A percentile compares a stretch with the other conserved stretches of the same genome.
Conservation (phyloP, 2,113 vertebrate species). For the Microtus montanus region DNA sequence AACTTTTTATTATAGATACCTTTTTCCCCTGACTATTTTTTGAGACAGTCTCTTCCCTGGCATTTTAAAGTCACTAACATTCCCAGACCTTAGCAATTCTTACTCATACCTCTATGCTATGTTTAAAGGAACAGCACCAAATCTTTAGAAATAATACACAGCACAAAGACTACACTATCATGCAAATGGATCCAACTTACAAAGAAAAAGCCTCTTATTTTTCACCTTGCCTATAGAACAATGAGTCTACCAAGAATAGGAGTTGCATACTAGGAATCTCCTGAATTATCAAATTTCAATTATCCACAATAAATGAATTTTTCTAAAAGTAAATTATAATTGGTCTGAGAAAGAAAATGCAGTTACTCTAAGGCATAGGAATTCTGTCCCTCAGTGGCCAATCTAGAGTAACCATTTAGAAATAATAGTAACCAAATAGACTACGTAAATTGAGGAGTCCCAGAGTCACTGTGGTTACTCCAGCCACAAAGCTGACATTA, state of each 20-base stretch:
- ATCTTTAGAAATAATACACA: conserved; percentile 57
- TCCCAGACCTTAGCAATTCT: conserved; percentile 7
- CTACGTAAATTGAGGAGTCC: conserved; percentile 37
- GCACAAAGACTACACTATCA: conserved; percentile 15
- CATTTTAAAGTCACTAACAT: conserved; percentile 60
- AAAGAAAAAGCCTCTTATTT: conserved; percentile 56
- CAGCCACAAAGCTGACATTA: conserved; percentile 52
- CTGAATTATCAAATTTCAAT: conserved; percentile 65
- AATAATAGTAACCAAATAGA: not conserved
- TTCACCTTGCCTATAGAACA: conserved; percentile 60
- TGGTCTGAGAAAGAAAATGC: conserved; percentile 52
- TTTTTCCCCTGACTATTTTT: not conserved
- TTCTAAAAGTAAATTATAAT: conserved; percentile 44
- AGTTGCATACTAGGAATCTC: conserved; percentile 35
- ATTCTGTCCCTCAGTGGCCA: conserved; percentile 45
- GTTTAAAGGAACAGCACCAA: conserved; percentile 61
- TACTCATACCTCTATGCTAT: conserved; percentile 37
- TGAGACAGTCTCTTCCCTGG: not conserved
- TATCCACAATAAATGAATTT: conserved; percentile 45
- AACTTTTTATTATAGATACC: not conserved
- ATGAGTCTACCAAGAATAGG: conserved; percentile 9
- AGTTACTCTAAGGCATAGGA: conserved; percentile 8
- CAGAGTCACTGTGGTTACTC: conserved; percentile 50
- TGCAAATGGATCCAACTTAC: conserved; percentile 40
- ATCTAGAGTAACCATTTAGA: conserved; percentile 51